Percentiles rank a stretch among this genome's conserved stretches.
Conservation (phyloP, 92 coral and sea anemone species). For the Phymanthus crucifer region DNA sequence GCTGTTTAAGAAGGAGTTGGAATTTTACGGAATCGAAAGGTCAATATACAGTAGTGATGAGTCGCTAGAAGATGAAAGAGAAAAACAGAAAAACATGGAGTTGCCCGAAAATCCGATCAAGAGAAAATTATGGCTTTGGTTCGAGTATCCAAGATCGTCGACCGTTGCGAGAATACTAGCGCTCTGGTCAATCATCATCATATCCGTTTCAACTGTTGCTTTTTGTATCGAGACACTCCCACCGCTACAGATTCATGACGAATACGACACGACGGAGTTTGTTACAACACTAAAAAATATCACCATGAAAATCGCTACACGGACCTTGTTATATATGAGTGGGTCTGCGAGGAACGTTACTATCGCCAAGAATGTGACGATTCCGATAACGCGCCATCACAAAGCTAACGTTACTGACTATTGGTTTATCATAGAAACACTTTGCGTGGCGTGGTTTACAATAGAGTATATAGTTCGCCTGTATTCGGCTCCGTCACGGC, state of each 20-base stretch:
- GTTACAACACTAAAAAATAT: neutral
- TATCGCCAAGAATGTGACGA: neutral
- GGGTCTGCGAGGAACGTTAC: conserved; percentile 9
- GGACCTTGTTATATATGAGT: neutral
- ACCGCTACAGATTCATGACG: conserved; percentile 37
- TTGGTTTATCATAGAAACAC: conserved; percentile 80
- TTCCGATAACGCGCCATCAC: neutral
- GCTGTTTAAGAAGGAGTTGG: conserved; percentile 63
- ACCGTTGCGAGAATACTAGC: conserved; percentile 59
- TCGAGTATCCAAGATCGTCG: conserved; percentile 86
- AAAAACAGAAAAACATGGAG: conserved; percentile 9
- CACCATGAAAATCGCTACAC: neutral
- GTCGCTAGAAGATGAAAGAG: conserved; percentile 15
- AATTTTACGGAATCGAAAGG: conserved; percentile 65
- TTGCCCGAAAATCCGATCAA: conserved; percentile 55
- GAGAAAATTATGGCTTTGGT: conserved; percentile 71
- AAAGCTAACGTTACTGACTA: conserved; percentile 17
- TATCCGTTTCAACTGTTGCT: conserved; percentile 66
- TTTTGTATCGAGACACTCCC: conserved; percentile 86
- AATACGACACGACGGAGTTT: neutral
- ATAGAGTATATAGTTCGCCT: conserved; percentile 71
- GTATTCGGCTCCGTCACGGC: conserved; percentile 54
- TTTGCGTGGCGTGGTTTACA: conserved; percentile 81
- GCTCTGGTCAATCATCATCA: conserved; percentile 70
- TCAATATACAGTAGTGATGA: conserved; percentile 11